These are phyloP conservation scores for Grus americana DNA, from an alignment of 2,113 vertebrate genomes.

Conservation along the genomic window DNA sequence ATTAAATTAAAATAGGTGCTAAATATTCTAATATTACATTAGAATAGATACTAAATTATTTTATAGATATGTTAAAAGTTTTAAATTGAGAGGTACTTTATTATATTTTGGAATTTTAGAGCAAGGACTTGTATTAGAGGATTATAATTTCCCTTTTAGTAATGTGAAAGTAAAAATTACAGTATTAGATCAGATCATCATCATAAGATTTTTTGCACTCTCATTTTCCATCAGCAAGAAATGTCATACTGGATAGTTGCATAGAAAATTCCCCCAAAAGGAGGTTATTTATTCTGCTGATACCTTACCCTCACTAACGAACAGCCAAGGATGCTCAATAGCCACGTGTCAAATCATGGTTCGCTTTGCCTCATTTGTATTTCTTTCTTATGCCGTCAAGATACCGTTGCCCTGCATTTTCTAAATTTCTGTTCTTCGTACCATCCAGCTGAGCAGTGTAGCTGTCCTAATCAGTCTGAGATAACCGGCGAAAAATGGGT, in stretches of 20 bases:
- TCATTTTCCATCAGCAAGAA: not conserved
- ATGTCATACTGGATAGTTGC: not conserved
- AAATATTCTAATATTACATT: slow-evolving; percentile 44
- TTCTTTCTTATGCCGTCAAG: not conserved
- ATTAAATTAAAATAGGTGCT: slow-evolving; percentile 32
- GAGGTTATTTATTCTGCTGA: not conserved
- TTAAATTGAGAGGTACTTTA: slow-evolving; percentile 38
- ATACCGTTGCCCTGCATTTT: not conserved
- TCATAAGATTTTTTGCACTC: not conserved
- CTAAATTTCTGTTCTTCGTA: not conserved
- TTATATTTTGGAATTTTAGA: slow-evolving; percentile 40
- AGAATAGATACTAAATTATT: slow-evolving; percentile 50
- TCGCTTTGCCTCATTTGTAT: not conserved
- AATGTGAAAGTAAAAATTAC: not conserved
- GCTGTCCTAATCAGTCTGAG: not conserved
- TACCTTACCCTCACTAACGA: not conserved
- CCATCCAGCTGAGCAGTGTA: not conserved
- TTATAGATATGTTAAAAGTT: slow-evolving; percentile 50
- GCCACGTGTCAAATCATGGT: not conserved
- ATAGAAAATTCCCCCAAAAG: not conserved
- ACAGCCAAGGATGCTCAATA: not conserved
- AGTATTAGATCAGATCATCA: not conserved
- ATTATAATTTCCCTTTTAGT: slow-evolving; percentile 27
- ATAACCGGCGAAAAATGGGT: not conserved
- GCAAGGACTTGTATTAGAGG: not conserved